A percentile compares a stretch with the other conserved stretches of the same genome.
Evolutionary conservation across 2,888 invertebrate species (phyloP).

Genomic region (Emmelina monodactyla): DNA sequence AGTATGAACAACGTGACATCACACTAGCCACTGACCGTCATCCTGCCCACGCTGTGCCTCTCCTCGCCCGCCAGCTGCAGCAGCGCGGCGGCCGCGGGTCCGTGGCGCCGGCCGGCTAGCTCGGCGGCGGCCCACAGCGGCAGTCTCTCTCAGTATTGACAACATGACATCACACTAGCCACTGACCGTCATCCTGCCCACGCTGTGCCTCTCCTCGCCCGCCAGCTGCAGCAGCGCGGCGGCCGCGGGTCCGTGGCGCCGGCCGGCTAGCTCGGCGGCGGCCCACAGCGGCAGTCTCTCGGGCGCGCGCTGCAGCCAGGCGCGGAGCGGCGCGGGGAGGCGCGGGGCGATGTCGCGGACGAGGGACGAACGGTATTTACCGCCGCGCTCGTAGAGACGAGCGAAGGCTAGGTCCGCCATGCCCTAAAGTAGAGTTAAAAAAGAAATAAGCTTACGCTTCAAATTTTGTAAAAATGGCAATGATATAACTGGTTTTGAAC

Average conservation of each 20-base stretch:
- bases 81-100: too few species aligned
- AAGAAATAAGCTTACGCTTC: neutral
- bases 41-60: too few species aligned
- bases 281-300: slow-evolving; percentile 30
- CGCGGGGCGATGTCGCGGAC: slow-evolving; percentile 13
- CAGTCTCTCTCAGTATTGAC: too few species aligned
- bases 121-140: too few species aligned
- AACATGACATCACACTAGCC: too few species aligned
- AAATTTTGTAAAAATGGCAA: too few species aligned
- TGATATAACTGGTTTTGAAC: too few species aligned
- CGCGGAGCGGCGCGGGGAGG: slow-evolving; percentile 12
- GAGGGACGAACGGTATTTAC: slow-evolving; percentile 14
- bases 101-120: too few species aligned
- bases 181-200: slow-evolving; percentile 27
- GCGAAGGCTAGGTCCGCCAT: slow-evolving; percentile 34
- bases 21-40: too few species aligned
- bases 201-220: slow-evolving; percentile 68
- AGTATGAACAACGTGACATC: too few species aligned
- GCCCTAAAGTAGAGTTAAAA: too few species aligned
- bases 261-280: neutral
- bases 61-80: too few species aligned
- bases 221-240: slow-evolving; percentile 65
- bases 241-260: slow-evolving; percentile 5
- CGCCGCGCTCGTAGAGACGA: slow-evolving; percentile 22
- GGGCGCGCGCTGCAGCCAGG: slow-evolving; percentile 17